phyloP scores from a whole-genome alignment of 2,888 invertebrate species.

The Laspeyria flexula region DNA sequence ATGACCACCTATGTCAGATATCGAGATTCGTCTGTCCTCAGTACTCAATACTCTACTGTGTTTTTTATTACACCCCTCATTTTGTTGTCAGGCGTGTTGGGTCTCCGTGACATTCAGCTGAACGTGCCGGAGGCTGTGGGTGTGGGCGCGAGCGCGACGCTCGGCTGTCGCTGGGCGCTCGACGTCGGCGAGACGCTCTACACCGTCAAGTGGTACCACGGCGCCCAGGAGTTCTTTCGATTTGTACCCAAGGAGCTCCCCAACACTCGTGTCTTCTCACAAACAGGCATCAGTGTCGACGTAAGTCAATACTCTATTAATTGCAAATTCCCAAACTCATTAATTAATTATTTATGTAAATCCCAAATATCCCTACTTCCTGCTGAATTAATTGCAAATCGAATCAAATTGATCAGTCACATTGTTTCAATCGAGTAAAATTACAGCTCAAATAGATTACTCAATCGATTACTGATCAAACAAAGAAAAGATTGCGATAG shows the following conservation, averaged over 20 bases:
- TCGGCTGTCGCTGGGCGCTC: constrained; percentile 90
- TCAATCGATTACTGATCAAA: constrained; percentile 23
- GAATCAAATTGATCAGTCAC: constrained; percentile 43
- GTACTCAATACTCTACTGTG: no score
- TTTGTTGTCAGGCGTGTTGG: constrained; percentile 77
- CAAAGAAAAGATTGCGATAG: constrained; percentile 29
- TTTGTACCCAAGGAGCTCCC: constrained; percentile 93
- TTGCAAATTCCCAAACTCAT: constrained; percentile 5
- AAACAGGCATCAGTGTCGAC: constrained; percentile 89
- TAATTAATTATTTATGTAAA: constrained; percentile 23
- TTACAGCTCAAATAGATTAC: constrained; percentile 37
- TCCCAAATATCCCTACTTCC: constrained; percentile 15
- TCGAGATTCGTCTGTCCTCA: no score
- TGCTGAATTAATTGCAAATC: constrained; percentile 27
- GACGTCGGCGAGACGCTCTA: constrained; percentile 90
- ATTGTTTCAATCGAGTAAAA: constrained; percentile 39
- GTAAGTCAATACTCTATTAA: constrained; percentile 82
- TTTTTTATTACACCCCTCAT: no score
- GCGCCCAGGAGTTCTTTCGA: constrained; percentile 91
- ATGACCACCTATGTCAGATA: no score
- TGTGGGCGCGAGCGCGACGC: constrained; percentile 89
- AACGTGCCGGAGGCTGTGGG: constrained; percentile 90
- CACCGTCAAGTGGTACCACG: constrained; percentile 94
- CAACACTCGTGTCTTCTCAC: constrained; percentile 90
- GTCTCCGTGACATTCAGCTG: constrained; percentile 89